Evolutionary conservation across 2,888 invertebrate species (phyloP).

Genomic region (Andrena bucephala): DNA sequence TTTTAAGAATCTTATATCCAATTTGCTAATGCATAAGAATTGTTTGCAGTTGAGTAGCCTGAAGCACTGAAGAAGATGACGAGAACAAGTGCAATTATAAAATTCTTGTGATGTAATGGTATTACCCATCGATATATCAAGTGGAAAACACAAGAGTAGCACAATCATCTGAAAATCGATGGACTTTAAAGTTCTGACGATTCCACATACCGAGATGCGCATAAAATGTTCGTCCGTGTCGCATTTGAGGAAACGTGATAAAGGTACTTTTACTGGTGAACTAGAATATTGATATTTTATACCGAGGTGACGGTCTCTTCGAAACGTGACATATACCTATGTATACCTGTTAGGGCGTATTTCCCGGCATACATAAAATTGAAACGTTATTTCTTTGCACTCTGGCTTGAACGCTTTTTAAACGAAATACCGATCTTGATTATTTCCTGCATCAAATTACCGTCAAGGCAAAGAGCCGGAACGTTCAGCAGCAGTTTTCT

Average conservation of each 20-base stretch:
- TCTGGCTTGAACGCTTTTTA: not conserved
- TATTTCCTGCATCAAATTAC: not conserved
- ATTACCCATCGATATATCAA: not conserved
- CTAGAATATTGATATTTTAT: constrained; percentile 6
- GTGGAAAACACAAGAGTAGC: not conserved
- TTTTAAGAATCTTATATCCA: not conserved
- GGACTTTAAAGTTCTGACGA: not conserved
- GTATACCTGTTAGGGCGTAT: not conserved
- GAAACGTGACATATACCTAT: not conserved
- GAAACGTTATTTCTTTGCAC: not conserved
- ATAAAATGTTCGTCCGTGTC: not conserved
- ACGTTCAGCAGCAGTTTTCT: not conserved
- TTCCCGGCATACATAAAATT: not conserved
- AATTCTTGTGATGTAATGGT: not conserved
- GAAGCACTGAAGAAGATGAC: not conserved
- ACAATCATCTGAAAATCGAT: not conserved
- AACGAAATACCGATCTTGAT: not conserved
- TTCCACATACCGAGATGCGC: not conserved
- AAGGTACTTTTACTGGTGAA: not conserved
- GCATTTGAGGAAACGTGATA: not conserved
- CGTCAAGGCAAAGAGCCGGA: not conserved
- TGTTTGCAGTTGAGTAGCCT: not conserved
- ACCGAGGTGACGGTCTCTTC: not conserved
- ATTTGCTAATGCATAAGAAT: not conserved
- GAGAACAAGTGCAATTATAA: not conserved